These are phyloP conservation scores for Micoletzkya japonica DNA, from an alignment of 2,888 invertebrate species.

Conservation along the genomic window DNA sequence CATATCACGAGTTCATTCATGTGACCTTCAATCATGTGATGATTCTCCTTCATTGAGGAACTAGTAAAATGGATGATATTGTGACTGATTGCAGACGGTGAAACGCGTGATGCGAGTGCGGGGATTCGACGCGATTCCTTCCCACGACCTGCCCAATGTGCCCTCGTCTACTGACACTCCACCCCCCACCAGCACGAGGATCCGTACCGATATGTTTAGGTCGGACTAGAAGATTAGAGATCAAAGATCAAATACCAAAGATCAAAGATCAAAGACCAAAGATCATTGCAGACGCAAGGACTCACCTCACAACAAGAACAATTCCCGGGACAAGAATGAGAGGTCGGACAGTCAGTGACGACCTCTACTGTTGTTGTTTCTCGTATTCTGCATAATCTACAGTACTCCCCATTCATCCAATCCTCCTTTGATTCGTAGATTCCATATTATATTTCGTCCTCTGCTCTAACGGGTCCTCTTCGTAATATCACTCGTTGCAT, in stretches of 20 bases:
- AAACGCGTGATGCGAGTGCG: conserved; percentile 17
- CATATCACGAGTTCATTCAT: no score
- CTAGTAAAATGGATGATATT: neutral
- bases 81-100: neutral
- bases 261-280: no score
- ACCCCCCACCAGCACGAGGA: neutral
- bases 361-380: neutral
- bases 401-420: neutral
- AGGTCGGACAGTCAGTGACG: neutral
- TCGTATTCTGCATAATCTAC: neutral
- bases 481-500: no score
- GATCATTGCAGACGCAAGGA: conserved; percentile 26
- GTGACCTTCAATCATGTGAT: no score
- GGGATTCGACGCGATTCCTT: conserved; percentile 41
- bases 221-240: no score
- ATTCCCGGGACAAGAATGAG: conserved; percentile 15
- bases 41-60: neutral
- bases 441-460: no score
- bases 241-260: no score
- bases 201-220: conserved; percentile 23
- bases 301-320: conserved; percentile 22
- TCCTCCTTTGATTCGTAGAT: neutral
- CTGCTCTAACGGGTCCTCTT: no score
- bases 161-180: conserved; percentile 29
- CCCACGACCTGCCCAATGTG: conserved; percentile 41